Percentiles rank a stretch among this genome's conserved stretches.
Evolutionary conservation across 2,888 invertebrate genomes (phyloP).

Genomic region (Ennomos erosarius): DNA sequence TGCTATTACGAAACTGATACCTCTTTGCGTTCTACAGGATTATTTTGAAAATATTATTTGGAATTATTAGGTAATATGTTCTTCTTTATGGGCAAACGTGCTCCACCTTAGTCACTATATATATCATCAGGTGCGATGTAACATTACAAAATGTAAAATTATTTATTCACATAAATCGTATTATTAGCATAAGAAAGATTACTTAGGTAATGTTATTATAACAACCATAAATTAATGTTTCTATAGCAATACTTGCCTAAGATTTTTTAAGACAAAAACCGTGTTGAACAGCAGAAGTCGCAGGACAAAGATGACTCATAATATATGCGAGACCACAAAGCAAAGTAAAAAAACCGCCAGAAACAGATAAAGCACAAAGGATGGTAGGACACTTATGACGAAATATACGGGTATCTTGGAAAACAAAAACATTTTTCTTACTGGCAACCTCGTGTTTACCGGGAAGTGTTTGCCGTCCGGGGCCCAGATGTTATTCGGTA

Average conservation of each 20-base stretch:
- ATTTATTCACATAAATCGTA: too few relatives aligned
- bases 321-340: background rate
- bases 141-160: too few relatives aligned
- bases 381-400: slow-evolving; percentile 61
- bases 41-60: background rate
- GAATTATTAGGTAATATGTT: background rate
- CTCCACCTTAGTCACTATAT: too few relatives aligned
- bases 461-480: slow-evolving; percentile 78
- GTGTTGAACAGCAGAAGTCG: too few relatives aligned
- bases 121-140: too few relatives aligned
- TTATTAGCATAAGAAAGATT: too few relatives aligned
- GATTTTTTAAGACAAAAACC: too few relatives aligned
- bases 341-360: slow-evolving; percentile 19
- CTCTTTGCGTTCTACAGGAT: slow-evolving; percentile 1
- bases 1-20: background rate
- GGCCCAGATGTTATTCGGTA: slow-evolving; percentile 81
- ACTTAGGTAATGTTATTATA: too few relatives aligned
- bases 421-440: slow-evolving; percentile 82
- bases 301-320: too few relatives aligned
- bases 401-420: slow-evolving; percentile 63
- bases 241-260: too few relatives aligned
- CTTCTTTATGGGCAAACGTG: too few relatives aligned
- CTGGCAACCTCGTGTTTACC: slow-evolving; percentile 75
- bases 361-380: slow-evolving; percentile 42
- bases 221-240: too few relatives aligned